phyloP scores from a whole-genome alignment of 2,888 invertebrate species.

The Eupithecia exiguata region DNA sequence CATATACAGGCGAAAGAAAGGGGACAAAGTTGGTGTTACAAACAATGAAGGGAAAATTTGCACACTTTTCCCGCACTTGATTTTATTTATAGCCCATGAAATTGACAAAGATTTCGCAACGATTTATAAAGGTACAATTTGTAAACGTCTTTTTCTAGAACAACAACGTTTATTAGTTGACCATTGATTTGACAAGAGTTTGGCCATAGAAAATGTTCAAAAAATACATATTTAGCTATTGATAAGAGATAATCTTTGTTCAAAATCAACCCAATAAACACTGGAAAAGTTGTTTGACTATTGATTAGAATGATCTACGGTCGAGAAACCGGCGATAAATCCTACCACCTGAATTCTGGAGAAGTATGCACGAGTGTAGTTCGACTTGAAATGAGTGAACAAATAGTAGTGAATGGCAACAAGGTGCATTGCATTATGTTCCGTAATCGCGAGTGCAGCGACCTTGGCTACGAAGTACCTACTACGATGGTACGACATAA shows the following conservation, averaged over 20 bases:
- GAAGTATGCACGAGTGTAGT: background rate
- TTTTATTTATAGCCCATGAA: background rate
- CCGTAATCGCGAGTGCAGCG: slow-evolving; percentile 56
- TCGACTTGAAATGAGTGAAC: background rate
- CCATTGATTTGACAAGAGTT: background rate
- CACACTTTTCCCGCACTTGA: background rate
- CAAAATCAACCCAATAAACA: too few species aligned
- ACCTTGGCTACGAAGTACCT: slow-evolving; percentile 50
- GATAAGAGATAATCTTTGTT: background rate
- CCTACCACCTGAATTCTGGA: background rate
- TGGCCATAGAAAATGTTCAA: background rate
- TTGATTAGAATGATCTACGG: background rate
- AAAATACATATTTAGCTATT: background rate
- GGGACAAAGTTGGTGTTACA: background rate
- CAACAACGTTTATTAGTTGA: background rate
- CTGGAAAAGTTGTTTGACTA: too few species aligned
- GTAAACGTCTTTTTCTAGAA: too few species aligned
- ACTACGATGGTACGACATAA: slow-evolving; percentile 43
- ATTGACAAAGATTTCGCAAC: background rate
- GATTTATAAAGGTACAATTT: background rate
- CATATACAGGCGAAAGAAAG: background rate
- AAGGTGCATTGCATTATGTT: slow-evolving; percentile 25
- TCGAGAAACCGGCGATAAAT: background rate
- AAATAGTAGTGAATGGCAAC: slow-evolving; percentile 24
- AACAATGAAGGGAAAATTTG: background rate